Evolutionary conservation across 2,113 vertebrate genomes (phyloP), one percentile per base, ranked within the genome.

Genomic region (Ptychochromis oligacanthus): DNA sequence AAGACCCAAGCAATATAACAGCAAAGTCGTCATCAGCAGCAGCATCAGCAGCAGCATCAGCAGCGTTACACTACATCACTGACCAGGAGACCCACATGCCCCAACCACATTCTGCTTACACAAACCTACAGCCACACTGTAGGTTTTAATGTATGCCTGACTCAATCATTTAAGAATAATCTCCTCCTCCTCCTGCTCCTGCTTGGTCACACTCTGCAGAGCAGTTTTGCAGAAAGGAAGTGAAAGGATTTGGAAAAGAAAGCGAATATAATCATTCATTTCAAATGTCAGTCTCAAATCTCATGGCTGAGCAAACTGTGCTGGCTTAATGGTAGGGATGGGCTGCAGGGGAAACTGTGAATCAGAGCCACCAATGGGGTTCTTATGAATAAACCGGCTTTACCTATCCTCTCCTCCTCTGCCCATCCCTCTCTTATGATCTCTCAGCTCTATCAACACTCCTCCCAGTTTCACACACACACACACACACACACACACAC

Each of bases 1-100:
- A 91, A 93, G 87, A 90, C 93, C 92, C 90, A 79, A 74, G 89
- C 86, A 84, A 81, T 82, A 89, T 91, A 93, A 91, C 88, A 90
- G 91, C 86, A 91, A 89, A 85, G 72, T 85, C 92, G 87, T 94
- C 94, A 94, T 90, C 92, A 87, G 81, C 88, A 82, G 82, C 82
- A n/a, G n/a, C n/a, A n/a, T n/a, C n/a, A n/a, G n/a, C n/a, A 67
- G 76, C 83, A 79, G 78, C 75, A 87, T 61, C 89, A 86, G 85
- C 89, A 88, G 72, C 58, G 81, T 86, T 85, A 79, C 81, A 90
- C 81, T 85, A 86, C 90, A 92, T 92, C 90, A 91, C 62, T 91
- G 91, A 93, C 89, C 87, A 93, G 83, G 81, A 91, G 89, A 90
- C 87, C 90, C 91, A 92, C 91, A 88, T 78, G 61, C 59, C 78